These are phyloP conservation scores for Blennius ocellaris DNA, from an alignment of 2,113 vertebrate species.

Conservation along the genomic window DNA sequence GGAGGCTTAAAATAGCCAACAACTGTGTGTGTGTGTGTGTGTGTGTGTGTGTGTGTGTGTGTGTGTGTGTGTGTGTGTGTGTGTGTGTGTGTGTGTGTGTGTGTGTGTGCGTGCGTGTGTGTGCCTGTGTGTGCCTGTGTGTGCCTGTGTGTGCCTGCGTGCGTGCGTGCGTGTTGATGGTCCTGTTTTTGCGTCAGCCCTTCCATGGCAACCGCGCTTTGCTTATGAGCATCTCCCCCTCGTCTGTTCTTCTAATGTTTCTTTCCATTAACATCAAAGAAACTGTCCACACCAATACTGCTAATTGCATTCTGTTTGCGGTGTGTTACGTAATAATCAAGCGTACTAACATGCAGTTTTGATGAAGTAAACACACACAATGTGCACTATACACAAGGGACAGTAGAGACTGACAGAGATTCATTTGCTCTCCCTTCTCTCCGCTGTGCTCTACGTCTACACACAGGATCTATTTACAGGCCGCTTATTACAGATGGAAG, in stretches of 20 bases:
- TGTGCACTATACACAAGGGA: conserved; percentile 19
- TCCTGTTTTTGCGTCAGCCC: conserved; percentile 69
- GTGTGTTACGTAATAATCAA: conserved; percentile 39
- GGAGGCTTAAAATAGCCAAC: conserved; percentile 78
- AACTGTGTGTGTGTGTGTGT: conserved; percentile 36
- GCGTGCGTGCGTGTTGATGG: conserved; percentile 13
- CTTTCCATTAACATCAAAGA: conserved; percentile 75
- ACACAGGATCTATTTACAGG: conserved; percentile 33
- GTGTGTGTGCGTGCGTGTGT: too few relatives aligned
- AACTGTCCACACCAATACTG: conserved; percentile 22
- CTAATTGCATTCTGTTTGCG: conserved; percentile 60
- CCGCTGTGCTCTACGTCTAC: conserved; percentile 9
- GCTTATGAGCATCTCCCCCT: conserved; percentile 63
- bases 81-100: conserved; percentile 2
- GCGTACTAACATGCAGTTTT: conserved; percentile 29
- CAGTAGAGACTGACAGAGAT: conserved; percentile 18
- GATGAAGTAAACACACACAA: conserved; percentile 35
- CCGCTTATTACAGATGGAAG: conserved; percentile 22
- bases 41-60: conserved; percentile 24
- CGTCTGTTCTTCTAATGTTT: conserved; percentile 67
- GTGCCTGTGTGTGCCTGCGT: too few relatives aligned
- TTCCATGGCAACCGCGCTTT: conserved; percentile 79
- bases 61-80: conserved; percentile 2
- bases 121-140: conserved; percentile 1
- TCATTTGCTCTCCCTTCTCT: conserved; percentile 11